Percentiles rank a stretch among this genome's conserved stretches.
These are phyloP conservation scores for Peromyscus attwateri DNA, from an alignment of 2,797 vertebrate genomes.

Conservation along the genomic window DNA sequence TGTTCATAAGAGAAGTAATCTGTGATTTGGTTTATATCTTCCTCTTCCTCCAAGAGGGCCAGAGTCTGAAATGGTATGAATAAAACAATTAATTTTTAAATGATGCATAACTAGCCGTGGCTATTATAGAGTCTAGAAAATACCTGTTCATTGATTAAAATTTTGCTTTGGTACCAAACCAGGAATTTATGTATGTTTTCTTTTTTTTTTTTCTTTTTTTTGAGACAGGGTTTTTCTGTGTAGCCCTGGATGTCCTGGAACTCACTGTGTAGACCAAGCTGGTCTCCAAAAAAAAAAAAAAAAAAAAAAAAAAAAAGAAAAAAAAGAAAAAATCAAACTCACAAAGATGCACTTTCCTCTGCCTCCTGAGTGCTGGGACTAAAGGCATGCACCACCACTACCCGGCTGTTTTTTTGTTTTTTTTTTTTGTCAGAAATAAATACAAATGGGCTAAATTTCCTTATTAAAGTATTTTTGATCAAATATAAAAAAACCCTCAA, in stretches of 20 bases:
- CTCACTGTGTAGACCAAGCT: too few relatives aligned
- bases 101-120: slow-evolving; percentile 50
- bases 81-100: slow-evolving; percentile 71
- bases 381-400: not conserved
- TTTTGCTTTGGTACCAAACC: slow-evolving; percentile 59
- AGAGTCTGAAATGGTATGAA: slow-evolving; percentile 91
- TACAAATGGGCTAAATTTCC: slow-evolving; percentile 23
- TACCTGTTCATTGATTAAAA: slow-evolving; percentile 64
- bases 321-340: not conserved
- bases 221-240: too few relatives aligned
- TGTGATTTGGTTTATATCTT: slow-evolving; percentile 99
- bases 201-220: too few relatives aligned
- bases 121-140: slow-evolving; percentile 23
- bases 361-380: not conserved
- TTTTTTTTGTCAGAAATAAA: slow-evolving; percentile 28
- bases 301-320: too few relatives aligned
- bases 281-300: not conserved
- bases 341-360: not conserved
- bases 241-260: too few relatives aligned
- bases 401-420: too few relatives aligned
- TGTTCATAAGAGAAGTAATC: slow-evolving; percentile 99
- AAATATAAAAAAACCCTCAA: not conserved
- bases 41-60: slow-evolving; percentile 98
- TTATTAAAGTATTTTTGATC: slow-evolving; percentile 62
- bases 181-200: not conserved